Conservation (phyloP, 2,797 vertebrate genomes). For the Parauchenoglanis ngamensis region DNA sequence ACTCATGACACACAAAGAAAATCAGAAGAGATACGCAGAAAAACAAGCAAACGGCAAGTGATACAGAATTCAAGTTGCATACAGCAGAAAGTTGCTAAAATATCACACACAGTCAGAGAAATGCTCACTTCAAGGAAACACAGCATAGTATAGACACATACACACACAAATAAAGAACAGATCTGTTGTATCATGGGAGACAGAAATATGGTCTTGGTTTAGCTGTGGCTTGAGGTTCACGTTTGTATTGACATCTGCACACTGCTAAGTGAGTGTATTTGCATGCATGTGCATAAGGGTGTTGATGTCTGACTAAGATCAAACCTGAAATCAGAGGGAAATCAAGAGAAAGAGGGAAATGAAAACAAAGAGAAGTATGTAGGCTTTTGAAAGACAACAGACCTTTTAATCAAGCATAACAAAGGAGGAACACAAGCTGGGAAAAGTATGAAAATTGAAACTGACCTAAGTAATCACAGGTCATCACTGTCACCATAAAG, state of each 20-base stretch:
- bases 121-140: not conserved
- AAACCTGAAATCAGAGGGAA: not conserved
- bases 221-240: not conserved
- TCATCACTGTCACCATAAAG: not conserved
- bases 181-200: not conserved
- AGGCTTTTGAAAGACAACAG: not conserved
- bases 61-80: slow-evolving; percentile 23
- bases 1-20: slow-evolving; percentile 11
- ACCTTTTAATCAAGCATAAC: not conserved
- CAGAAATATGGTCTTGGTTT: slow-evolving; percentile 6
- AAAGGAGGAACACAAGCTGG: slow-evolving; percentile 17
- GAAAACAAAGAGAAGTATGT: not conserved
- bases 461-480: slow-evolving; percentile 16
- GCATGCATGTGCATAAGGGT: not conserved
- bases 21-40: not conserved
- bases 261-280: not conserved
- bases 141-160: slow-evolving; percentile 1
- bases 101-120: slow-evolving; percentile 16
- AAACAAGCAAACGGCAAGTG: no score
- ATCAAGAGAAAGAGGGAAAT: not conserved
- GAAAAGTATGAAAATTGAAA: not conserved
- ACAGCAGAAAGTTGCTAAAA: slow-evolving; percentile 27
- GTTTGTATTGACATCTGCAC: not conserved
- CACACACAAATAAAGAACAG: not conserved
- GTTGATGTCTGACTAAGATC: not conserved